Percentiles rank a stretch among this genome's conserved stretches.
Conservation (phyloP, 53 echinoderm and acorn worm genomes). For the Echinarachnius parma region DNA sequence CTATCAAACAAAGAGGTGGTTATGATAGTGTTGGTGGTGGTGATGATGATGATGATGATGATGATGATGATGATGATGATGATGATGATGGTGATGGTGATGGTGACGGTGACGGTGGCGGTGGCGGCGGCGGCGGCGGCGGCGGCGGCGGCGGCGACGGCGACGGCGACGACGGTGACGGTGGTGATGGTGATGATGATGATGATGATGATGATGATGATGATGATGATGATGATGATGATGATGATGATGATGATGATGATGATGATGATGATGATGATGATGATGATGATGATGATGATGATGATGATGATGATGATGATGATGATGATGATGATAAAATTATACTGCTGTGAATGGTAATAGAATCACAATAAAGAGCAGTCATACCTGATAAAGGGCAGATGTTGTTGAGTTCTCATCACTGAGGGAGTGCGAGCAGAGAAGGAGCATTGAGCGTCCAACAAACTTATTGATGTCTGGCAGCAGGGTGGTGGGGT, state of each 20-base stretch:
- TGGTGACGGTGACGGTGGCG: constrained; percentile 18
- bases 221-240: constrained; percentile 21
- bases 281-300: constrained; percentile 36
- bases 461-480: constrained; percentile 38
- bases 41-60: not conserved
- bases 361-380: too few species aligned
- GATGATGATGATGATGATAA: constrained; percentile 27
- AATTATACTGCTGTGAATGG: too few species aligned
- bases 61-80: not conserved
- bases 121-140: constrained; percentile 7
- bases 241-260: constrained; percentile 35
- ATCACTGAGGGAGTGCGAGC: constrained; percentile 61
- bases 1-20: too few species aligned
- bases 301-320: constrained; percentile 5
- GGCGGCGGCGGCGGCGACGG: constrained; percentile 1
- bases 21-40: too few species aligned
- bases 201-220: constrained; percentile 30
- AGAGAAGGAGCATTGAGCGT: constrained; percentile 64
- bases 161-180: constrained; percentile 16
- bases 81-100: not conserved
- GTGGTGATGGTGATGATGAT: constrained; percentile 29
- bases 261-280: constrained; percentile 42
- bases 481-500: constrained; percentile 50
- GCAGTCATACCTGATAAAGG: constrained; percentile 50
- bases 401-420: constrained; percentile 71